A percentile compares a stretch with the other conserved stretches of the same genome.
These are phyloP conservation scores for Sciurus vulgaris DNA, from an alignment of 2,797 vertebrate genomes.

Conservation along the genomic window DNA sequence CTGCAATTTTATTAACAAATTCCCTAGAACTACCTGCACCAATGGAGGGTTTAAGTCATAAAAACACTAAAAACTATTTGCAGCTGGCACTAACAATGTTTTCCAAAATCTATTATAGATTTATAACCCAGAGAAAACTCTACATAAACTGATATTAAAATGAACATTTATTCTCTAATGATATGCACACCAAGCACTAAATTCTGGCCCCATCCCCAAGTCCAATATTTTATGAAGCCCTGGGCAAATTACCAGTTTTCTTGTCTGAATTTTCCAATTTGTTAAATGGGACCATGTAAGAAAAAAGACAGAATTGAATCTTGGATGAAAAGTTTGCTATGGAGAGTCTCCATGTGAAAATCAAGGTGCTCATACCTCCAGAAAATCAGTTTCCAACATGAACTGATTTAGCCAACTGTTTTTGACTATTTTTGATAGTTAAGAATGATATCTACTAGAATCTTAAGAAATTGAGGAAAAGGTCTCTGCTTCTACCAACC, in stretches of 20 bases:
- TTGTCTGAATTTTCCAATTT: not conserved
- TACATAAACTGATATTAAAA: not conserved
- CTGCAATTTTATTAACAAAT: not conserved
- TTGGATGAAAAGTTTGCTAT: not conserved
- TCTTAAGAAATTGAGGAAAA: not conserved
- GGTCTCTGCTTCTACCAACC: not conserved
- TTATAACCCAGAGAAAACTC: slow-evolving; percentile 17
- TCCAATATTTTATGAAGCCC: not conserved
- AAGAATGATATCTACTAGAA: not conserved
- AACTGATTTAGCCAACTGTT: not conserved
- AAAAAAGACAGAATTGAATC: not conserved
- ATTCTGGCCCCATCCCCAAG: not conserved
- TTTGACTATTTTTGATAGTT: not conserved
- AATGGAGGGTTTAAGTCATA: not conserved
- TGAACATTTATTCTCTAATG: slow-evolving; percentile 39
- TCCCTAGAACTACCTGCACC: not conserved
- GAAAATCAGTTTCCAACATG: not conserved
- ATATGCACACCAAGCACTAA: not conserved
- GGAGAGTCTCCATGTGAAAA: not conserved
- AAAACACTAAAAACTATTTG: not conserved
- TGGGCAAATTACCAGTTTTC: not conserved
- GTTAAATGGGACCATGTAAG: not conserved
- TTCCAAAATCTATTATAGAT: slow-evolving; percentile 47
- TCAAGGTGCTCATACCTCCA: not conserved
- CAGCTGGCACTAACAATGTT: not conserved